Evolutionary conservation across 2,797 vertebrate species (phyloP), one percentile per base, ranked within the genome.

Genomic region (Carduelis carduelis): DNA sequence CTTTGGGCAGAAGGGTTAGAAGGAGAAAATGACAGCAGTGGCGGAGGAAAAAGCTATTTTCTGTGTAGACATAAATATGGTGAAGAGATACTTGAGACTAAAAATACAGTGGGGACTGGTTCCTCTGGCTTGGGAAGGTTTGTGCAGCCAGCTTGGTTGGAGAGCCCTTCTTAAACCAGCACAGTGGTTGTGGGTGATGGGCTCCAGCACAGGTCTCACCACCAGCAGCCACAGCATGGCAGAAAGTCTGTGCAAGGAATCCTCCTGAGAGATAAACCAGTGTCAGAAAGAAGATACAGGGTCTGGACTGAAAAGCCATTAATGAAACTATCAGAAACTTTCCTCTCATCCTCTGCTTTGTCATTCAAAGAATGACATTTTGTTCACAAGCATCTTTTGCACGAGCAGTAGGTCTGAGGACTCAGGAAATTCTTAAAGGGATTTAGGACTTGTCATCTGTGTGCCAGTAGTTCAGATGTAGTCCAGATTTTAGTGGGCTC

Each of bases 381-480:
- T 21, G 5, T 74, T 87, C 74, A 90, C 65, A 50, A 72, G 34
- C 35, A 63, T 86, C 69, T 88, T 85, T 63, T 30, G 61, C 52
- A 64, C 0, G 15, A 91, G 22, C 22, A 8, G 12, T 21, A 39
- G 0, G 2, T 74, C 60, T 60, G 77, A 89, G 63, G 59, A 39
- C 70, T 91, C 90, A 82, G 64, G 92, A 95, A 89, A 92, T 57
- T 34, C 86, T 46, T 82, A 22, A 30, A 35, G 78, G 78, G 78
- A 53, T 80, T 68, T 77, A 83, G 92, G 41, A 74, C 70, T 90
- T 96, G 63, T 89, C 95, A 96, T 96, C 93, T 97, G 94, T 8
- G 71, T 63, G 66, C 94, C 94, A 96, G 92, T 49, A 66, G 27
- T 49, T 96, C 95, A 96, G 87, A 95, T 96, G 93, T 4, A 70